These are phyloP conservation scores for Mareca strepera DNA, from an alignment of 2,797 vertebrate species.

Conservation along the genomic window DNA sequence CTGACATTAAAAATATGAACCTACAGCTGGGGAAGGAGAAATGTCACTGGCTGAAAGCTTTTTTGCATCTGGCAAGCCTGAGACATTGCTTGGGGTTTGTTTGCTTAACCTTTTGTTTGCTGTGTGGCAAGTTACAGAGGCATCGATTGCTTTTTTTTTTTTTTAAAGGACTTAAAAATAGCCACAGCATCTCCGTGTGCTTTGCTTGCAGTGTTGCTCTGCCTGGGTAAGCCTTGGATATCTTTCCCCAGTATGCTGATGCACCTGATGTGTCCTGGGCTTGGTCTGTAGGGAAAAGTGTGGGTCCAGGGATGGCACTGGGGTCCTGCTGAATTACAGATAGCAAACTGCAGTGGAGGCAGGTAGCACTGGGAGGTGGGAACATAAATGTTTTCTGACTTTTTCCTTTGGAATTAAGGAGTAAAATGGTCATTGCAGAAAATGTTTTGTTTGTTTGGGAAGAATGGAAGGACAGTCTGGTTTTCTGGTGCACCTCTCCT, in stretches of 20 bases:
- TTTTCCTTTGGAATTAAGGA: background rate
- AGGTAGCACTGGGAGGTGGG: background rate
- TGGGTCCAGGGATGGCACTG: background rate
- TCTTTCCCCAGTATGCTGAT: background rate
- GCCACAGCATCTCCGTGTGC: background rate
- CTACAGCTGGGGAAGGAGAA: constrained; percentile 58
- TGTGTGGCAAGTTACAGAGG: constrained; percentile 45
- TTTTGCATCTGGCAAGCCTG: constrained; percentile 49
- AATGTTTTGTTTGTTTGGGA: background rate
- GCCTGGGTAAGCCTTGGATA: background rate
- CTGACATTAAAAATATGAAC: constrained; percentile 60
- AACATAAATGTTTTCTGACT: background rate
- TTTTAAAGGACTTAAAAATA: background rate
- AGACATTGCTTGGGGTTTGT: constrained; percentile 10
- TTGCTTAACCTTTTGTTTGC: constrained; percentile 74
- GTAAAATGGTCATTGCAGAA: background rate
- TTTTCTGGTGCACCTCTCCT: background rate
- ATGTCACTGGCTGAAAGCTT: constrained; percentile 30
- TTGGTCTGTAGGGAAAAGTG: fast-evolving
- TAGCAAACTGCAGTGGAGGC: background rate
- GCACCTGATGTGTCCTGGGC: background rate
- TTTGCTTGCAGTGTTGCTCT: background rate
- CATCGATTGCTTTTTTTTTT: fast-evolving
- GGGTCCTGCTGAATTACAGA: background rate
- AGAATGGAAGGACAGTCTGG: background rate